These are phyloP conservation scores for Drosophila insularis DNA, from an alignment of 1,140 invertebrate genomes.

Conservation along the genomic window DNA sequence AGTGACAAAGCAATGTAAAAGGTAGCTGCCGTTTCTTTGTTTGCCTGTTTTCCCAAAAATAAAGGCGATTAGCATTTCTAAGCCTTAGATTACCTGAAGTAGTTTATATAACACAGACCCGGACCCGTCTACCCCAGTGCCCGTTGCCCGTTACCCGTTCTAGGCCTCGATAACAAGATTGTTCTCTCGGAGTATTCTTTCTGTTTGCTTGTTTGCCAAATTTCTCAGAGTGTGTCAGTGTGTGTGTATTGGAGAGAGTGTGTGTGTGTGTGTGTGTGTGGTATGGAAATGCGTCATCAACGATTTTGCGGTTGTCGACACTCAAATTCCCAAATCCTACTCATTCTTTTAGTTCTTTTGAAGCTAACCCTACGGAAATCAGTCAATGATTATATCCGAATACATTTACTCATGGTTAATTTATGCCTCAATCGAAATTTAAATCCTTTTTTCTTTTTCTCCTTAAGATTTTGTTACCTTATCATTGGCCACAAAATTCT, in stretches of 20 bases:
- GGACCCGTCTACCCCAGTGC: not conserved
- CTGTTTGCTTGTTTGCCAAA: conserved; percentile 55
- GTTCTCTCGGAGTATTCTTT: conserved; percentile 4
- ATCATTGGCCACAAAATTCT: no score
- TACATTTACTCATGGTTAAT: conserved; percentile 64
- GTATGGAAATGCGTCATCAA: conserved; percentile 26
- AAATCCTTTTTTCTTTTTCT: not conserved
- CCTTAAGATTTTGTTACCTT: no score
- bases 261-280: not conserved
- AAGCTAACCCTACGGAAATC: conserved; percentile 36
- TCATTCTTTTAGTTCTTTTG: not conserved
- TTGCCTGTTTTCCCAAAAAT: conserved; percentile 49
- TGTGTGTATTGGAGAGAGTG: not conserved
- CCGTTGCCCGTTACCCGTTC: not conserved
- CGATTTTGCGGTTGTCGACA: conserved; percentile 37
- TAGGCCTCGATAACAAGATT: conserved; percentile 67
- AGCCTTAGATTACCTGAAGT: conserved; percentile 80
- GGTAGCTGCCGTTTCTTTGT: conserved; percentile 39
- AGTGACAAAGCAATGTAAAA: conserved; percentile 73
- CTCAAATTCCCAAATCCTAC: not conserved
- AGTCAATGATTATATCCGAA: conserved; percentile 49
- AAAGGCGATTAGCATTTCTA: conserved; percentile 80
- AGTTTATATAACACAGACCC: conserved; percentile 64
- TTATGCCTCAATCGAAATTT: conserved; percentile 46
- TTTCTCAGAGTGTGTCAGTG: not conserved